A percentile compares a stretch with the other conserved stretches of the same genome.
phyloP scores from a whole-genome alignment of 2,888 invertebrate genomes.

The Pseudeuparius sepicola region DNA sequence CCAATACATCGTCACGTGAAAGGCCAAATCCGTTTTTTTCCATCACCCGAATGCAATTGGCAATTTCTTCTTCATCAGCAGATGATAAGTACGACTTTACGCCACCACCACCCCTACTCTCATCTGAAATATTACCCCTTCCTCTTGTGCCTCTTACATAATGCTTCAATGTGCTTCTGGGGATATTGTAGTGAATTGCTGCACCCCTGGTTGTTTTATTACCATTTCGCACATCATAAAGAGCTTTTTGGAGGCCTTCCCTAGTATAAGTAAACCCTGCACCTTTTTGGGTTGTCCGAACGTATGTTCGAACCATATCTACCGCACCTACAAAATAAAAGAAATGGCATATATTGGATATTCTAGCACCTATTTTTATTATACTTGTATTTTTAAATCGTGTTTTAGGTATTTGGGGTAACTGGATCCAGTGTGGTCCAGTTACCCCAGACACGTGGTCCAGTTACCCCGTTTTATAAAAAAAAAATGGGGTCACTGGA shows the following conservation, averaged over 20 bases:
- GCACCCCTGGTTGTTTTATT: slow-evolving; percentile 4
- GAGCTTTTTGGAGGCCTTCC: slow-evolving; percentile 7
- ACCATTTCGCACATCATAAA: slow-evolving; percentile 3
- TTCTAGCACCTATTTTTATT: too few species aligned
- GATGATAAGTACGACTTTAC: slow-evolving; percentile 6
- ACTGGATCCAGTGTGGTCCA: too few species aligned
- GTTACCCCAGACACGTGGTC: too few species aligned
- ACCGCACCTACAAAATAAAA: too few species aligned
- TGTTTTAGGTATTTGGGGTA: too few species aligned
- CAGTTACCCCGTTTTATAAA: too few species aligned
- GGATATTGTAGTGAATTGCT: slow-evolving; percentile 2
- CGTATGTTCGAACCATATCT: slow-evolving; percentile 6
- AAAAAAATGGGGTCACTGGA: too few species aligned
- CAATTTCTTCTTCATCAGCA: slow-evolving; percentile 8
- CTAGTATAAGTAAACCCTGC: slow-evolving; percentile 6
- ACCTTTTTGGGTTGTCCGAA: slow-evolving; percentile 5
- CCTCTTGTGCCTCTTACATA: slow-evolving; percentile 10
- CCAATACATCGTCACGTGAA: slow-evolving; percentile 15
- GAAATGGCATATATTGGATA: too few species aligned
- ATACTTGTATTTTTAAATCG: too few species aligned
- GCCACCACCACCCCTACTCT: slow-evolving; percentile 7
- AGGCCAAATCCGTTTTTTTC: slow-evolving; percentile 18
- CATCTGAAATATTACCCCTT: slow-evolving; percentile 4
- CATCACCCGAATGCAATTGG: slow-evolving; percentile 11
- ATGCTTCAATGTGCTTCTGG: slow-evolving; percentile 5